phyloP scores from a whole-genome alignment of 2,797 vertebrate species.

The Coluber constrictor region DNA sequence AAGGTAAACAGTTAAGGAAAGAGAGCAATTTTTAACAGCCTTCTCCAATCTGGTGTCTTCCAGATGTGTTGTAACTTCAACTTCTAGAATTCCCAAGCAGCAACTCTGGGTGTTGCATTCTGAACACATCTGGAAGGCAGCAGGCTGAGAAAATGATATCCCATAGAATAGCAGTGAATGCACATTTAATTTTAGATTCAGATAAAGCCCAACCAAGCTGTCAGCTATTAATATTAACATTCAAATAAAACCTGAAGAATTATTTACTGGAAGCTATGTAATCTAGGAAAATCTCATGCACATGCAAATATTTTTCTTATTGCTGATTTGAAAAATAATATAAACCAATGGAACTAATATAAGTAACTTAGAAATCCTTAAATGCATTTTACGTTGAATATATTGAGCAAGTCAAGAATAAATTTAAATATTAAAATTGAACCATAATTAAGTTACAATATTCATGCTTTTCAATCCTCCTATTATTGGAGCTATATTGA shows the following conservation, averaged over 20 bases:
- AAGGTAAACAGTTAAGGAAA: conserved; percentile 31
- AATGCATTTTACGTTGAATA: conserved; percentile 13
- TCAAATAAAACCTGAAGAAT: conserved; percentile 35
- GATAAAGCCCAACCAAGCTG: conserved; percentile 12
- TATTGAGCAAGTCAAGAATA: not conserved
- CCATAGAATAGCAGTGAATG: conserved; percentile 12
- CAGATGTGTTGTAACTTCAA: not conserved
- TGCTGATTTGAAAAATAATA: conserved; percentile 22
- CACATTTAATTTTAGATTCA: not conserved
- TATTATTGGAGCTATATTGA: not conserved
- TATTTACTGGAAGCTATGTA: conserved; percentile 48
- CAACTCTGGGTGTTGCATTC: not conserved
- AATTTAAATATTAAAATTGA: not conserved
- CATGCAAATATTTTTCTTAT: conserved; percentile 35
- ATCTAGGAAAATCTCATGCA: conserved; percentile 41
- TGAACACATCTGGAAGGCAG: not conserved
- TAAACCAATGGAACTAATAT: conserved; percentile 36
- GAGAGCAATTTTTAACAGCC: conserved; percentile 26
- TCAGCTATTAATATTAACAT: conserved; percentile 16
- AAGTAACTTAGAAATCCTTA: conserved; percentile 25
- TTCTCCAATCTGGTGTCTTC: not conserved
- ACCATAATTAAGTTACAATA: not conserved
- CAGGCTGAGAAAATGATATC: not conserved
- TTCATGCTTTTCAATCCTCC: not conserved
- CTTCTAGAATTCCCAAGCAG: not conserved